Base-by-base conservation (phyloP, 2,888 invertebrate genomes). In the Monopis laevigella region DNA sequence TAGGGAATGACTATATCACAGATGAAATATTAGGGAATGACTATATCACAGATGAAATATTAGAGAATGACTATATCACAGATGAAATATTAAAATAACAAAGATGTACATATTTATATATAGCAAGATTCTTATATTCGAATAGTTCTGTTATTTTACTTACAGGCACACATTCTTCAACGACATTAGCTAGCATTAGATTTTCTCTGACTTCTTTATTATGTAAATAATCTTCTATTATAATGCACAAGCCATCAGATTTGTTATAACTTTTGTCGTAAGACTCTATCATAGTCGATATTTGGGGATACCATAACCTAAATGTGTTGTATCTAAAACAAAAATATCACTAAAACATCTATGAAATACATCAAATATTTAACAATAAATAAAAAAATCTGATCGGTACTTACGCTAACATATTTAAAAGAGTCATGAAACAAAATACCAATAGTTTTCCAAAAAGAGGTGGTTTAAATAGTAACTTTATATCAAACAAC, bases 291-390 rank as follows among this genome's bases (percentile, higher is more conserved):
- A 63, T 61, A 2, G 68, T 66, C 1, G 65, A 67, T 2, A 68
- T 34, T 46, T 68, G 68, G 8, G 67, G 67, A 38, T 55, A 65
- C 67, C 67, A 68, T 4, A 67, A 44, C 21, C 68, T 51, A 13
- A 66, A 41, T 0, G 65, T 53, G 5, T 58, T 61, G 30, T 64
- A 65, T 5, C 68, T 68, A 53, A 12, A 54, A 55, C 14, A n/a
- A 30, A 38, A 44, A 26, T 1, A n/a, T 18, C 10, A 17, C 16
- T n/a, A n/a, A n/a, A n/a, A n/a, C n/a, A 21, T 21, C 24, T 21
- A 7, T 13, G 8, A 29, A 11, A 13, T 24, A 19, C 21, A 24
- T 16, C 16, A 18, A 4, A 30, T 8, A 29, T 29, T 29, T 7
- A 36, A 28, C 8, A 36, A 11, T 13, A 29, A 17, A 12, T 14